These are phyloP conservation scores for Agrilus biguttatus DNA, from an alignment of 2,888 invertebrate species.

Conservation along the genomic window DNA sequence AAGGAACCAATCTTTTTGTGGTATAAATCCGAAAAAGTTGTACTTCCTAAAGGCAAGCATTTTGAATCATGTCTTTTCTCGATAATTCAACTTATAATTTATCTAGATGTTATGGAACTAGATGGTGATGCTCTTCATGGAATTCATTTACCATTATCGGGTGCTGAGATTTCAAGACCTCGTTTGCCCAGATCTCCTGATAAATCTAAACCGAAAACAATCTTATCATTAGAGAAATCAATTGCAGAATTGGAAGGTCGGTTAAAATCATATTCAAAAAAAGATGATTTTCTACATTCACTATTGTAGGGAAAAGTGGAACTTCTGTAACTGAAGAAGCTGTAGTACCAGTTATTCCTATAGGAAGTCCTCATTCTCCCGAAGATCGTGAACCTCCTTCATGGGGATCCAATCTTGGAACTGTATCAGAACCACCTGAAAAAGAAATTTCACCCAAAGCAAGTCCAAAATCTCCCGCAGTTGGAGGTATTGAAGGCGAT, in stretches of 20 bases:
- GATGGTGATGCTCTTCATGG: too few species aligned
- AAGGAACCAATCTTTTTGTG: slow-evolving; percentile 30
- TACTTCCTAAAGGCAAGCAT: slow-evolving; percentile 21
- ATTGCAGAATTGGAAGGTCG: neutral
- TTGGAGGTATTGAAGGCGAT: neutral
- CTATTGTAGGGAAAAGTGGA: neutral
- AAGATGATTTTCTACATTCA: neutral
- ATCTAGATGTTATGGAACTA: neutral
- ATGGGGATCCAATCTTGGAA: slow-evolving; percentile 28
- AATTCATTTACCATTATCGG: too few species aligned
- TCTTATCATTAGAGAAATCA: neutral
- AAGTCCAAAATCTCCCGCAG: neutral
- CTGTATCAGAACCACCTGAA: slow-evolving; percentile 15
- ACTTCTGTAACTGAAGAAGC: slow-evolving; percentile 2
- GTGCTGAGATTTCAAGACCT: too few species aligned
- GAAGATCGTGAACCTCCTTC: slow-evolving; percentile 21
- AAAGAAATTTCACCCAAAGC: slow-evolving; percentile 5
- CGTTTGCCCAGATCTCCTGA: too few species aligned
- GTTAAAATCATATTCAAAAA: neutral
- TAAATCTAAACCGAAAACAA: too few species aligned
- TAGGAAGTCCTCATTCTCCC: slow-evolving; percentile 13
- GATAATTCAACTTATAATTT: neutral
- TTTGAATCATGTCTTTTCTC: neutral
- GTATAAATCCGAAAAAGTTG: slow-evolving; percentile 23
- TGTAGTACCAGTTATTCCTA: slow-evolving; percentile 7